Evolutionary conservation across 2,888 invertebrate species (phyloP), one percentile per base, ranked within the genome.

Genomic region (Dryococelus australis): DNA sequence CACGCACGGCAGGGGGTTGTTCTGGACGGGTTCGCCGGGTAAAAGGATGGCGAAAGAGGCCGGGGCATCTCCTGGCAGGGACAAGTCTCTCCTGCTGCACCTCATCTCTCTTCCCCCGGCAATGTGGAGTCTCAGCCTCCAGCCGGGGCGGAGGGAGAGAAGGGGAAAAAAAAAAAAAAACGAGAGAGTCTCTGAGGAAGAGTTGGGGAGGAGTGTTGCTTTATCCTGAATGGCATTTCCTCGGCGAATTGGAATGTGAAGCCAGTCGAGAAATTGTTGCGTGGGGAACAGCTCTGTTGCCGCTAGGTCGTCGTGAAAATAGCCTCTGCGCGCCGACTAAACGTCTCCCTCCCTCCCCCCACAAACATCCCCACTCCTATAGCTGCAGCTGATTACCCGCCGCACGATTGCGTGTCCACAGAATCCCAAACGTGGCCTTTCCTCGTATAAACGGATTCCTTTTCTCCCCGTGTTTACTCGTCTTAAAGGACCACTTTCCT

Each of bases 151-250:
- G 65, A 16, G 24, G 16, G 65, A 2, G 65, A 9, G 65, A 65
- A 20, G 8, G 20, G 16, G 47, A 16, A 24, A n/a, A 24, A 65
- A 24, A 65, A 65, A 65, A 65, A 65, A 20, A n/a, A n/a, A n/a
- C n/a, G n/a, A n/a, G 16, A 65, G 65, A 65, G 13, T 10, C 65
- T 20, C 65, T 20, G 65, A n/a, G 24, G n/a, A 65, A 24, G n/a
- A n/a, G 65, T 20, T 10, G 65, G 20, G n/a, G 65, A 20, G n/a
- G 65, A 65, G 65, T 65, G 65, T 65, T 65, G 65, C 65, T 65
- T 65, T 65, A 65, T 65, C 65, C 65, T 65, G 65, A 65, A 65
- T n/a, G 65, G 65, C 65, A 65, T 65, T 65, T 65, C 65, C 65
- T 65, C 65, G 13, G 65, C 65, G 65, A 65, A 65, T 65, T 65